Evolutionary conservation across 2,888 invertebrate species (phyloP).

Genomic region (Ernsta delagoae): DNA sequence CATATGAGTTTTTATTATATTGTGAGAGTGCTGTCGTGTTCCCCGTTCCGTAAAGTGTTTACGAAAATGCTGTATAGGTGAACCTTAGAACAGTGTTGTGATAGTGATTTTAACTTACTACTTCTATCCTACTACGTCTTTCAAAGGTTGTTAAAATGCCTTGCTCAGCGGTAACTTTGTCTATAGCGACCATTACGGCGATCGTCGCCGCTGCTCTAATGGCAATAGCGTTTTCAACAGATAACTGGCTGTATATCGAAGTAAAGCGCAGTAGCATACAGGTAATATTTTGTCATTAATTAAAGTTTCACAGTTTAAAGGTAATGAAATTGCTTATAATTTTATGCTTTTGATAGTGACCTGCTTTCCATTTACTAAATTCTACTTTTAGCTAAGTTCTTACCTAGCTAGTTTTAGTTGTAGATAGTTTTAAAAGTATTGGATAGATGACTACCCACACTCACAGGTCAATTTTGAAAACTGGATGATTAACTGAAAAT

Average conservation of each 20-base stretch:
- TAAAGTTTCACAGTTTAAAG: neutral
- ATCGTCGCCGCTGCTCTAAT: conserved; percentile 97
- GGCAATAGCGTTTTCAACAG: conserved; percentile 97
- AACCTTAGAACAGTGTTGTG: conserved; percentile 77
- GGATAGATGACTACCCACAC: too few species aligned
- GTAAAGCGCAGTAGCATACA: conserved; percentile 95
- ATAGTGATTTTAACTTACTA: conserved; percentile 67
- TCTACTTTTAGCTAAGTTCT: neutral
- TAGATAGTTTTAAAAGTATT: conserved; percentile 2
- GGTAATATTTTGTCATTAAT: conserved; percentile 77
- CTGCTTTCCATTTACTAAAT: conserved; percentile 24
- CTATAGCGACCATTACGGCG: conserved; percentile 97
- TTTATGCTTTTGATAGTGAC: conserved; percentile 17
- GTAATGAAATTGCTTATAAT: conserved; percentile 25
- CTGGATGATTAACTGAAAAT: too few species aligned
- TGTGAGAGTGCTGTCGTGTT: conserved; percentile 82
- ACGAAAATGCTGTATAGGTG: conserved; percentile 83
- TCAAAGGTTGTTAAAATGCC: conserved; percentile 89
- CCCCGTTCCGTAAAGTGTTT: conserved; percentile 76
- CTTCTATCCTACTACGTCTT: conserved; percentile 61
- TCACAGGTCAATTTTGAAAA: too few species aligned
- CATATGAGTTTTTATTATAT: conserved; percentile 77
- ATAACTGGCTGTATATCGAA: conserved; percentile 98
- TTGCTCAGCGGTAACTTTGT: conserved; percentile 97
- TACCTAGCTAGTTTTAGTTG: neutral